A percentile compares a stretch with the other conserved stretches of the same genome.
Conservation (phyloP, 2,797 vertebrate species). For the Cuniculus paca region DNA sequence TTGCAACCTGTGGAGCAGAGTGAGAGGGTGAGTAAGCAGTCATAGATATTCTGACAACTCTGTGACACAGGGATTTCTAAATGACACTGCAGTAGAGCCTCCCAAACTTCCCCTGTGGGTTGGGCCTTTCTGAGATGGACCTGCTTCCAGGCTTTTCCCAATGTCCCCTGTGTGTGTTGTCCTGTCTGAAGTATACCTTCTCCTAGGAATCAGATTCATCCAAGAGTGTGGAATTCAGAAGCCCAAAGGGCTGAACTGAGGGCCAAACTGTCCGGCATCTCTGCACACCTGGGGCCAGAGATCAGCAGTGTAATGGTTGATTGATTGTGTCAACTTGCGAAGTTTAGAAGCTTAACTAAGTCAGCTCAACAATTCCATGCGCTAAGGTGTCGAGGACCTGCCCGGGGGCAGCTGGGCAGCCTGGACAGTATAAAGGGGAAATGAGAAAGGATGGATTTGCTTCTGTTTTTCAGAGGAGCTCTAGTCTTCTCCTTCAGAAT, state of each 20-base stretch:
- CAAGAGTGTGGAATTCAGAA: neutral
- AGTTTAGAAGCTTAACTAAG: too few species aligned
- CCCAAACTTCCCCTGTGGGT: neutral
- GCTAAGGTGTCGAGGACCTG: too few species aligned
- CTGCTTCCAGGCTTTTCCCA: neutral
- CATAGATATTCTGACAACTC: accelerated
- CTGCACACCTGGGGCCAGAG: neutral
- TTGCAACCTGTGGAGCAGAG: too few species aligned
- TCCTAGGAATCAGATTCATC: neutral
- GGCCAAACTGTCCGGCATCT: neutral
- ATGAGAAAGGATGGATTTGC: too few species aligned
- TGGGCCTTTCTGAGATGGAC: neutral
- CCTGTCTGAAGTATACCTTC: neutral
- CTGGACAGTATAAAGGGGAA: too few species aligned
- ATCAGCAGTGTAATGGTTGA: too few species aligned
- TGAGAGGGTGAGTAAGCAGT: accelerated
- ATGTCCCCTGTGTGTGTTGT: neutral
- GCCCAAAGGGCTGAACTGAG: too few species aligned
- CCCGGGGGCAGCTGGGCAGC: too few species aligned
- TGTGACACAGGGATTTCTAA: neutral
- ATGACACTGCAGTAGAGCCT: neutral
- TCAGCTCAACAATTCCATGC: too few species aligned
- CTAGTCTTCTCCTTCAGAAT: too few species aligned
- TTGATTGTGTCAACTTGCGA: too few species aligned
- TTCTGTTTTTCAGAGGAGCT: too few species aligned